Base-by-base conservation (phyloP, 1,140 invertebrate genomes). In the Lasaia peninsularis region DNA sequence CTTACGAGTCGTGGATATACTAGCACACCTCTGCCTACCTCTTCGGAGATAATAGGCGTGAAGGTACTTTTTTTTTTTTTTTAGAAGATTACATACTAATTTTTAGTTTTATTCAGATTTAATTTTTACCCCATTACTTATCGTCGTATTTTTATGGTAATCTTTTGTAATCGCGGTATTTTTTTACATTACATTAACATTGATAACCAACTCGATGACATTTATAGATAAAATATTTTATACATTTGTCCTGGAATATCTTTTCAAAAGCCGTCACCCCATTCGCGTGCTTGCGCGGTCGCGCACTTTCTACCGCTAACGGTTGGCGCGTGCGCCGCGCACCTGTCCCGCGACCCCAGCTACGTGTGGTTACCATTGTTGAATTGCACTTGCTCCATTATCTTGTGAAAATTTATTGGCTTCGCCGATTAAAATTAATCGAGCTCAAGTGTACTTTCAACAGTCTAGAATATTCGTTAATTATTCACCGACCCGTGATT, bases 261-360 rank as follows among this genome's bases (percentile, higher is more conserved):
- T 37, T 60, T 21, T 52, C n/a, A 44, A 31, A 28, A 48, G 4
- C 75, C 62, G 78, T 35, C 62, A 65, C 65, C 60, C 65, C 70
- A 80, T 58, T 86, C 75, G 82, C 85, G 80, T 88, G 85, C 80
- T 80, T 69, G 70, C 74, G 79, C 82, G 80, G 79, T 80, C 78
- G 79, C 84, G 80, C 71, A 80, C 84, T 85, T 85, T 87, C 81
- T 87, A 86, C 78, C 69, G 79, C 77, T 86, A 87, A 87, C 84
- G 84, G 85, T 86, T 78, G 85, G 69, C 85, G 82, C 85, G 85
- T 88, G 84, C 84, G 80, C 72, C 63, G 31, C 37, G 74, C 84
- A 88, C 84, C 84, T 88, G 84, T 84, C 84, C 63, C 72, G 74
- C 65, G 73, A 78, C 79, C 78, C 72, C 67, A 63, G 60, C 65